These are phyloP conservation scores for Macrotrachela quadricornifera DNA, from an alignment of 1,140 invertebrate genomes.

Conservation along the genomic window DNA sequence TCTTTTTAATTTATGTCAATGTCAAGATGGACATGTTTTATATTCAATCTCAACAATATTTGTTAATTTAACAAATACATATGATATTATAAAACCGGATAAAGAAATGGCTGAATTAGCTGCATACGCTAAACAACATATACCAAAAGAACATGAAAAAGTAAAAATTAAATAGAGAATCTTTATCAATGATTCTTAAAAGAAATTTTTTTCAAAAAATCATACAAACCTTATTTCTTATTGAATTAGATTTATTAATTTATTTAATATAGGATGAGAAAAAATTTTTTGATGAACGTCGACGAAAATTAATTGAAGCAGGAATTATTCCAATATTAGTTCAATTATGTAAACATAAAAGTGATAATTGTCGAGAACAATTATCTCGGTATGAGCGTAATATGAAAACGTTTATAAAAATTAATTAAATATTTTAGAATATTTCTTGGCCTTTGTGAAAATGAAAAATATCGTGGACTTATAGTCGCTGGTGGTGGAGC, in stretches of 20 bases:
- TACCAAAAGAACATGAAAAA: constrained; percentile 68
- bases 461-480: constrained; percentile 2
- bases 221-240: too few relatives aligned
- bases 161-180: constrained; percentile 4
- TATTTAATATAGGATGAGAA: too few relatives aligned
- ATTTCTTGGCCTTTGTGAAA: constrained; percentile 1
- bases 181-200: too few relatives aligned
- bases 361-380: constrained; percentile 2
- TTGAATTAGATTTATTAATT: too few relatives aligned
- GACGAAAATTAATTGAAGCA: too few relatives aligned
- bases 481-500: constrained; percentile 4
- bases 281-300: too few relatives aligned
- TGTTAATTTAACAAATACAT: constrained; percentile 88
- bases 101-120: constrained; percentile 92
- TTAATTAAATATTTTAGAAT: too few relatives aligned
- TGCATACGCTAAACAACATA: constrained; percentile 95
- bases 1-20: constrained; percentile 59
- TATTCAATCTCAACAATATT: constrained; percentile 41
- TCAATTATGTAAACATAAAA: background rate
- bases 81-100: constrained; percentile 86
- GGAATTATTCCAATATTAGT: background rate
- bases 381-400: background rate
- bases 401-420: too few relatives aligned
- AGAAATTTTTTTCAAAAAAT: too few relatives aligned
- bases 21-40: constrained; percentile 10